A percentile compares a stretch with the other conserved stretches of the same genome.
Evolutionary conservation across 2,113 vertebrate species (phyloP).

Genomic region (Phyllopteryx taeniolatus): DNA sequence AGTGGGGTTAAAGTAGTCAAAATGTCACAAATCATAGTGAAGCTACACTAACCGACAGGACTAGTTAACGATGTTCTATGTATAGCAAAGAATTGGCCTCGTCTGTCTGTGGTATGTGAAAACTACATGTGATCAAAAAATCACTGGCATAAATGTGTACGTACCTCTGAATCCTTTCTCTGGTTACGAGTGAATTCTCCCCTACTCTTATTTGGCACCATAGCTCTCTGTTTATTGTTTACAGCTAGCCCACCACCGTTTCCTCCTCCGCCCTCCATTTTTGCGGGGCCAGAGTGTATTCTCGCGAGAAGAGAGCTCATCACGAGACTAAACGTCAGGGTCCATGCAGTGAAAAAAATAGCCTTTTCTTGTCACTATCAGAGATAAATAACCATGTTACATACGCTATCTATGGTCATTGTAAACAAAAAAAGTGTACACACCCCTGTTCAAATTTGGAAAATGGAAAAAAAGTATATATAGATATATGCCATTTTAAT

Average conservation of each 20-base stretch:
- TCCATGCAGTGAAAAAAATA: too few relatives aligned
- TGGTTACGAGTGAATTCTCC: constrained; percentile 85
- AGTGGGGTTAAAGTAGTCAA: neutral
- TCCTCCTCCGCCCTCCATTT: constrained; percentile 79
- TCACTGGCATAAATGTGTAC: constrained; percentile 9
- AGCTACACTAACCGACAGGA: constrained; percentile 5
- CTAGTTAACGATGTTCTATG: constrained; percentile 25
- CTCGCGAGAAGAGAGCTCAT: constrained; percentile 16
- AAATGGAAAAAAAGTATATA: too few relatives aligned
- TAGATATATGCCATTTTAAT: too few relatives aligned
- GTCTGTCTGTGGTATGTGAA: neutral
- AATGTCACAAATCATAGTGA: neutral
- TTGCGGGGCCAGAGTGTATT: constrained; percentile 2
- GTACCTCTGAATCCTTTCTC: constrained; percentile 92
- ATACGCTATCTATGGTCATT: too few relatives aligned
- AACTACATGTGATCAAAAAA: neutral
- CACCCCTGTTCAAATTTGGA: too few relatives aligned
- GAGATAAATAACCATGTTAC: too few relatives aligned
- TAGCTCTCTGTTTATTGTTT: constrained; percentile 85
- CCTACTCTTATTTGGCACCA: constrained; percentile 75
- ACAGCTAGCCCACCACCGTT: constrained; percentile 67
- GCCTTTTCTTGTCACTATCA: too few relatives aligned
- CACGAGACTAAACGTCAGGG: neutral
- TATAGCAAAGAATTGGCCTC: constrained; percentile 16
- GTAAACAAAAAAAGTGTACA: too few relatives aligned